Percentiles rank a stretch among this genome's conserved stretches.
Evolutionary conservation across 2,113 vertebrate species (phyloP).

Genomic region (Spermophilus dauricus): DNA sequence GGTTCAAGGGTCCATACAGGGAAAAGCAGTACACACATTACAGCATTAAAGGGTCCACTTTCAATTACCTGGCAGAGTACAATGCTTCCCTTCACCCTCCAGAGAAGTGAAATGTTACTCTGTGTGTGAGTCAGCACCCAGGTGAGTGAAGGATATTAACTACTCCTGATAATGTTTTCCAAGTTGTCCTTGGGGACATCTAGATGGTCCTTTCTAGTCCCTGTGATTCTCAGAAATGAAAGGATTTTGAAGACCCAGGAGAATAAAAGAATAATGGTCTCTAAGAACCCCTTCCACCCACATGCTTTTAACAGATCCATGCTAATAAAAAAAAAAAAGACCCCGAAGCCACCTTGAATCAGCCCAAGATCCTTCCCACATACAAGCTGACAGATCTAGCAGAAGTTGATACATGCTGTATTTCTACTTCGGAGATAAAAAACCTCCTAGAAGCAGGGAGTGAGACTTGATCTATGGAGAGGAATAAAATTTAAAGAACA

Average conservation of each 20-base stretch:
- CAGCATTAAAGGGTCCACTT: background rate
- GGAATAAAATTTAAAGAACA: background rate
- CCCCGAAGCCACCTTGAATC: background rate
- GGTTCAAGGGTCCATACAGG: background rate
- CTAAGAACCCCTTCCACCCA: background rate
- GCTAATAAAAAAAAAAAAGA: background rate
- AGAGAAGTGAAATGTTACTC: background rate
- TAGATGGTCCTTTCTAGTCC: background rate
- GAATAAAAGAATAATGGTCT: background rate
- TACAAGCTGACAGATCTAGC: background rate
- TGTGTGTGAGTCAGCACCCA: background rate
- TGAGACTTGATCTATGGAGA: background rate
- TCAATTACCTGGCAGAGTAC: background rate
- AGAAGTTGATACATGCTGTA: background rate
- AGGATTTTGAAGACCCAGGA: conserved; percentile 32
- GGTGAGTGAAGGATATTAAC: background rate
- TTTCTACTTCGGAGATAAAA: background rate
- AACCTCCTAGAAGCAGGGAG: background rate
- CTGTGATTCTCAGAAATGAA: conserved; percentile 50
- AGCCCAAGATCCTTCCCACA: background rate
- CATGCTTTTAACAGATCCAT: conserved; percentile 6
- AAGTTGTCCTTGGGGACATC: conserved; percentile 37
- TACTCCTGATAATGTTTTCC: conserved; percentile 1
- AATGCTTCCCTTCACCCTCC: background rate
- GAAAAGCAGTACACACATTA: background rate